Evolutionary conservation across 2,888 invertebrate species (phyloP), one percentile per base, ranked within the genome.

Genomic region (Dendrolimus pini): DNA sequence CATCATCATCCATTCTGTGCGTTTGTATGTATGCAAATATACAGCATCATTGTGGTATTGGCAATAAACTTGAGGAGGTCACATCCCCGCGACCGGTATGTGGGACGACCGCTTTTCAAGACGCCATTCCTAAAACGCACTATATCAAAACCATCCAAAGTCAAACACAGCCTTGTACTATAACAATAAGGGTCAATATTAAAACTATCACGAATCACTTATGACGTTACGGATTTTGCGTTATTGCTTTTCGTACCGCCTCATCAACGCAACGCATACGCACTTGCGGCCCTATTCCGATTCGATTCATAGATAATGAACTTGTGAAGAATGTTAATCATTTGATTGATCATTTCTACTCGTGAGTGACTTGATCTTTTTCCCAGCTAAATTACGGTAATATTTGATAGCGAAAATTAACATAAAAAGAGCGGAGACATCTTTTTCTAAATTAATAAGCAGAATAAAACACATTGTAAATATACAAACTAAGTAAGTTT

Each of bases 41-140:
- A 47, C 47, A 47, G 47, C 9, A 47, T 62, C 66, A 61, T 66
- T 58, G 65, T 65, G 69, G 66, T 80, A 80, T 83, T 81, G 82
- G 81, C 83, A 81, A 74, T 85, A 80, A 83, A 82, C 79, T 83
- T 80, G 76, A 74, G 68, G 83, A 77, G 85, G 85, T 83, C 82
- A 78, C 68, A 77, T 74, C 74, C 77, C 67, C 73, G 69, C 78
- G 77, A 75, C 72, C 78, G 82, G 82, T 78, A 85, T 85, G 82
- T 87, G 66, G 85, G 87, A 74, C 86, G 79, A 79, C 82, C 83
- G 83, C 80, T 84, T 47, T 47, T 47, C 47, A 47, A 10, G 67
- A 65, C 61, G 62, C 69, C 66, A 69, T 70, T 67, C 64, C 63
- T 68, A 63, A 56, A 30, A 64, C 12, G 47, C 47, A 47, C 2